phyloP scores from a whole-genome alignment of 1,140 invertebrate genomes.

The Diabrotica virgifera region DNA sequence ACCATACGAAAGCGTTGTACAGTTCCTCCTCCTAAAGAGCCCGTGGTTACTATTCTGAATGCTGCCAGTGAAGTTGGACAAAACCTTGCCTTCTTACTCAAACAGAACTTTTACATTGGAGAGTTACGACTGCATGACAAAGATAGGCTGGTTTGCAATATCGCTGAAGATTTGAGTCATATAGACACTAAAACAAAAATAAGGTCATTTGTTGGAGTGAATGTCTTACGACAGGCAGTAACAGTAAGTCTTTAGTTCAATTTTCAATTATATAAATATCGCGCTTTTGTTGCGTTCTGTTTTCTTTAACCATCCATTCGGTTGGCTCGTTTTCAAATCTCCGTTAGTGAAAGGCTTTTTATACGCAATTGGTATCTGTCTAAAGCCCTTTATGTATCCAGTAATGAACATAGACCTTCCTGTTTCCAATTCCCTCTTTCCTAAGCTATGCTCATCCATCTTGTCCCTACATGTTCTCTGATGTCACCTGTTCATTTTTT shows the following conservation, averaged over 20 bases:
- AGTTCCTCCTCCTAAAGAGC: background rate
- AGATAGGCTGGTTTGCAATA: constrained; percentile 83
- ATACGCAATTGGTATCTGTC: too few relatives aligned
- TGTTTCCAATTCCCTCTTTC: too few relatives aligned
- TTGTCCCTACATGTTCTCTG: too few relatives aligned
- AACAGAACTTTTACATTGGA: constrained; percentile 79
- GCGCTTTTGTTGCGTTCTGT: too few relatives aligned
- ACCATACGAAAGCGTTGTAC: background rate
- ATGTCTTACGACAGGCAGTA: constrained; percentile 61
- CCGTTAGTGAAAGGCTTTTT: too few relatives aligned
- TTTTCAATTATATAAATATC: too few relatives aligned
- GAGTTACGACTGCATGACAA: constrained; percentile 91
- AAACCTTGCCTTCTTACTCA: constrained; percentile 88
- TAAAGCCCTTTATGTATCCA: too few relatives aligned
- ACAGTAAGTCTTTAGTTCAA: constrained; percentile 22
- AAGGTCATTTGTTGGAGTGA: constrained; percentile 70
- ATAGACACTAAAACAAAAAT: constrained; percentile 88
- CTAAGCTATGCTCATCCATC: too few relatives aligned
- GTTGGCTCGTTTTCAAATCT: too few relatives aligned
- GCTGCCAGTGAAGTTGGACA: constrained; percentile 95
- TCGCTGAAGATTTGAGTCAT: constrained; percentile 95
- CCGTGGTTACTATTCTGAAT: constrained; percentile 57
- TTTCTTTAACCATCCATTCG: too few relatives aligned
- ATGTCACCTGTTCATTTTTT: too few relatives aligned
- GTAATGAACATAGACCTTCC: too few relatives aligned